Conservation (phyloP, 2,113 vertebrate species). For the Spermophilus dauricus region DNA sequence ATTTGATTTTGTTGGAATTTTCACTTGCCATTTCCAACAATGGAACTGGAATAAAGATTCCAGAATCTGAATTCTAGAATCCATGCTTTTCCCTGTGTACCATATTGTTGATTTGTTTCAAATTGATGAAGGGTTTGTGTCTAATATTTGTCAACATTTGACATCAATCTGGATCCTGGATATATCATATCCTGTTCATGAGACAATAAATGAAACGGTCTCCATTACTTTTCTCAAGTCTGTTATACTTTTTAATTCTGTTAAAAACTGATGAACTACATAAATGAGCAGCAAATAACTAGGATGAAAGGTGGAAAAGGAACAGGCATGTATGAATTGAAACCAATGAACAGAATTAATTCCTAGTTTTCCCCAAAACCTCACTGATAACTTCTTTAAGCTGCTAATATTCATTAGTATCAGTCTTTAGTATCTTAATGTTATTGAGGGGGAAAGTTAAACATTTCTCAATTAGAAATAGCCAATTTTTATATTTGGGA, state of each 20-base stretch:
- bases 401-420: neutral
- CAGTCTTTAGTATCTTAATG: neutral
- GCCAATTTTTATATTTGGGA: conserved; percentile 38
- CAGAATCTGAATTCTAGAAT: neutral
- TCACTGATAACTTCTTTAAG: neutral
- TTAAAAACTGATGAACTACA: neutral
- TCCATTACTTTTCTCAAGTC: neutral
- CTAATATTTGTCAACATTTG: neutral
- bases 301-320: neutral
- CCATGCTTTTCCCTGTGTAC: neutral
- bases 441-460: neutral
- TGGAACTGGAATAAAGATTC: neutral
- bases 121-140: neutral
- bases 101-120: neutral
- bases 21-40: neutral
- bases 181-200: neutral
- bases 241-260: neutral
- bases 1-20: conserved; percentile 34
- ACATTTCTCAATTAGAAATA: neutral
- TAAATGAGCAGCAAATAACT: neutral
- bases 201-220: neutral
- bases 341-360: neutral
- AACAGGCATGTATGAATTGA: neutral
- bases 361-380: neutral
- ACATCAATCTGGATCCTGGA: neutral